Conservation (phyloP, 2,888 invertebrate genomes). For the Tuberolachnus salignus region DNA sequence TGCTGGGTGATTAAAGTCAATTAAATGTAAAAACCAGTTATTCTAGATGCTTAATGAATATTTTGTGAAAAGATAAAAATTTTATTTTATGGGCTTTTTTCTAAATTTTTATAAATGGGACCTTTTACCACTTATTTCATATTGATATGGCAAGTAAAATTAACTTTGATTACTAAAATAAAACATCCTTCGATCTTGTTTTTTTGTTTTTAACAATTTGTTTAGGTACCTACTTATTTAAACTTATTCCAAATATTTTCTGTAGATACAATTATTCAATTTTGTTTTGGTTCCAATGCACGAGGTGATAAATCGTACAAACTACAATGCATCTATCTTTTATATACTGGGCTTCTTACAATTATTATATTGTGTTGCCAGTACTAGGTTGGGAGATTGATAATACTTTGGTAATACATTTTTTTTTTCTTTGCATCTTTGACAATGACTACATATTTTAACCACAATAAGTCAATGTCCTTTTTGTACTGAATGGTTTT, state of each 20-base stretch:
- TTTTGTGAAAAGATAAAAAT: too few relatives aligned
- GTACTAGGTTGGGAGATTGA: slow-evolving; percentile 3
- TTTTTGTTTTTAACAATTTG: too few relatives aligned
- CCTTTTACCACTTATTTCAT: too few relatives aligned
- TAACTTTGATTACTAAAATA: background rate
- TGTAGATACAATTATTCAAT: background rate
- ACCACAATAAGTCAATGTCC: slow-evolving; percentile 41
- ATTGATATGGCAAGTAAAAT: background rate
- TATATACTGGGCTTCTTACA: background rate
- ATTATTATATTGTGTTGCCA: slow-evolving; percentile 17
- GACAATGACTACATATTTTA: slow-evolving; percentile 40
- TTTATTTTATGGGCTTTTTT: too few relatives aligned
- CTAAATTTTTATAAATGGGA: too few relatives aligned
- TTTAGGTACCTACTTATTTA: background rate
- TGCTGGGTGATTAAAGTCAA: too few relatives aligned
- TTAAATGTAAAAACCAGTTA: too few relatives aligned
- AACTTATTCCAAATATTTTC: background rate
- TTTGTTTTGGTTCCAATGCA: background rate
- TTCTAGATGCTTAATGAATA: too few relatives aligned
- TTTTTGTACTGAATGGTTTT: slow-evolving; percentile 31
- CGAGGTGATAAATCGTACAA: background rate
- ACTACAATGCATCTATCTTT: background rate
- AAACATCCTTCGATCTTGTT: background rate
- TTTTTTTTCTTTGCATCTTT: slow-evolving; percentile 41
- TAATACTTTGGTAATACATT: slow-evolving; percentile 21